Base-by-base conservation (phyloP, 2,888 invertebrate genomes). In the Ariolimax columbianus region DNA sequence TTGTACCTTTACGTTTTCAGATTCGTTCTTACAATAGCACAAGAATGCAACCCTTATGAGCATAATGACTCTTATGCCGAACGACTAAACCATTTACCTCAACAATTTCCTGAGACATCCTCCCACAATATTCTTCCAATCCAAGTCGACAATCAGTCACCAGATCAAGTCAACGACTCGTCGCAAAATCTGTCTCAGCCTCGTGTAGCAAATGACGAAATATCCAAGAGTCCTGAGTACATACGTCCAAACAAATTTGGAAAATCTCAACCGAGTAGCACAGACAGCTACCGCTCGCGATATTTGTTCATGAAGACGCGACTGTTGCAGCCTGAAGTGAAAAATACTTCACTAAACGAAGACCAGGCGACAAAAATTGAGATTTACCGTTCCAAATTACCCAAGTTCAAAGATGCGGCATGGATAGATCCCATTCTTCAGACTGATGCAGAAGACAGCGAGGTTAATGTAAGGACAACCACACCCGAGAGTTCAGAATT, bases 401-500 rank as follows among this genome's bases (percentile, higher is more conserved):
- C 63, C 59, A 63, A 23, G 36, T 59, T 30, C 30, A 43, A 11
- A 9, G 59, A 6, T 19, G 26, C 77, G 30, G 4, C 51, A 9
- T n/a, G 33, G 1, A 14, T 0, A 14, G 63, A 40, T 43, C 43
- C 6, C 47, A 6, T 33, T n/a, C 47, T 3, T 43, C 66, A 47
- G 19, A 9, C 9, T 75, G 75, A 75, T 23, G 33, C 14, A 51
- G 75, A 75, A 17, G 47, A 75, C 23, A 23, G 6, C 6, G 75
- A 75, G 9, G 63, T 66, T 9, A 30, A 63, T n/a, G 11, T 36
- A 6, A 26, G 4, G 9, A 72, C 36, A 26, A 75, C 70, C 1
- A 75, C 70, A 38, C 36, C 73, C 0, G 75, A 36, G 40, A 82
- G 82, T 17, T 55, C 75, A 43, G 82, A 82, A 43, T 14, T 82